Base-by-base conservation (phyloP, 2,888 invertebrate genomes). In the Sesia apiformis region DNA sequence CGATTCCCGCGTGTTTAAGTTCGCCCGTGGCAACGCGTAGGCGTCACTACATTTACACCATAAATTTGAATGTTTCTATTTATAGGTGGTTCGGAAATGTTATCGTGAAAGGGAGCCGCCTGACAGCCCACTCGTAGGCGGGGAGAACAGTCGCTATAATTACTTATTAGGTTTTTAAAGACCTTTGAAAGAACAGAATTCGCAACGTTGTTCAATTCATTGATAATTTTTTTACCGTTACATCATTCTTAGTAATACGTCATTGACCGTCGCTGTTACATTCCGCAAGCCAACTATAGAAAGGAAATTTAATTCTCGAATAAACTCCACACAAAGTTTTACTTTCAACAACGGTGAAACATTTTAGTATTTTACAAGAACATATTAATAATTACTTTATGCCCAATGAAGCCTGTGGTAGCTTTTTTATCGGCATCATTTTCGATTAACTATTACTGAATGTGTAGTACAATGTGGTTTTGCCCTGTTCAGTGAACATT, bases 1-100 rank as follows among this genome's bases (percentile, higher is more conserved):
- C 52, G 43, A n/a, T 39, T 3, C 40, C 42, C 53, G 53, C 52
- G 54, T 7, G 8, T 23, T 43, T 7, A 42, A 42, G 42, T 42
- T 42, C 42, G 3, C 42, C 42, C 42, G 42, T 7, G 42, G 46
- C 40, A 40, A 49, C 53, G 72, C 67, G 81, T 83, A 69, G 84
- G 83, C 73, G 78, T 72, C 62, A 70, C 73, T 76, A 78, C 76
- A 77, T 78, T 76, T 76, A 75, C 72, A 74, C 70, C 74, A 74
- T 79, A 74, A 70, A 79, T 73, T 76, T 70, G 65, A 76, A 80
- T 70, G 70, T 65, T 64, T 65, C 78, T 85, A 85, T 84, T 82
- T 83, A 81, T 84, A 85, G 76, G 23, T 23, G 23, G 23, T 66
- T 65, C 59, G 62, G 62, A 72, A 68, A 23, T 72, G 72, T 72